Base-by-base conservation (phyloP, 2,113 vertebrate genomes). In the Pedetes capensis region DNA sequence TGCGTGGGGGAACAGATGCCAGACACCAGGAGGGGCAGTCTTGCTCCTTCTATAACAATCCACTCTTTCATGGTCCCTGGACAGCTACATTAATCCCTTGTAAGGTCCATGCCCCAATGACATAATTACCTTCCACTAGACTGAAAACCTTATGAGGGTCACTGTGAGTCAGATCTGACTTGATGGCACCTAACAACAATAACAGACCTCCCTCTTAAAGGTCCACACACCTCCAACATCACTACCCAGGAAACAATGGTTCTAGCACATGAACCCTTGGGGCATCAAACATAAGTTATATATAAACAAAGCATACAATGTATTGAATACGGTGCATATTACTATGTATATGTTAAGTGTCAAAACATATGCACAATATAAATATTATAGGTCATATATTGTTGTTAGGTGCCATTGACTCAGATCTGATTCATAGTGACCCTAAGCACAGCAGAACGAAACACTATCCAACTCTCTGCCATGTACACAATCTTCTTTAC, bases 1-100 rank as follows among this genome's bases (percentile, higher is more conserved):
- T 22, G 7, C 3, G 1, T 3, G 18, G n/a, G 61, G n/a, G 5
- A 34, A 55, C n/a, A 55, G n/a, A 11, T 10, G 17, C n/a, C 8
- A 18, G 57, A 64, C 6, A 4, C 17, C 6, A 1, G 57, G 34
- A 44, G 34, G 71, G 34, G 5, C 16, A 42, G 11, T 29, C 23
- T 39, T 2, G 20, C 37, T 44, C 49, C 55, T 47, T 5, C 3
- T 23, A 37, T 34, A 57, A 7, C 51, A 34, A 22, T n/a, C 49
- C 3, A 2, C 47, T 12, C 2, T 20, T 18, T 10, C 34, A 20
- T 4, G 49, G 5, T 8, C 18, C 64, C 64, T 68, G 39, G 69
- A 2, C n/a, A 42, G 13, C 69, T 25, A 16, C 2, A 0, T 14
- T 2, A 5, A 44, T 18, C 23, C 49, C 32, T 14, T 6, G 16